These are phyloP conservation scores for Nycticebus coucang DNA, from an alignment of 2,113 vertebrate species.

Conservation along the genomic window DNA sequence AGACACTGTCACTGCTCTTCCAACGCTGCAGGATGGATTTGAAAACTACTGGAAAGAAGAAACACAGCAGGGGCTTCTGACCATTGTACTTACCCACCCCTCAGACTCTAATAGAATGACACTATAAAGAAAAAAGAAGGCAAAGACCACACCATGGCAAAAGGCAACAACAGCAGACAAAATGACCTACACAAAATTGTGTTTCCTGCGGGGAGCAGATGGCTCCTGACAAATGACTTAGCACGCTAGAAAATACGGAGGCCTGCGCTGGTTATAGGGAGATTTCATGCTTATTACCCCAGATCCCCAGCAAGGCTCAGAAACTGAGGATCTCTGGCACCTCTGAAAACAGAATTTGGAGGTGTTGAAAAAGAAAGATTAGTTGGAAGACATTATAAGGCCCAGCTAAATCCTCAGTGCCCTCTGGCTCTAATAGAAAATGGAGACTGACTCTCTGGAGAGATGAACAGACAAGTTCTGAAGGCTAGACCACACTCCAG, in stretches of 20 bases:
- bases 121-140: neutral
- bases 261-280: neutral
- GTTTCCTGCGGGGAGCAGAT: fast-evolving
- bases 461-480: neutral
- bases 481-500: neutral
- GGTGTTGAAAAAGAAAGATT: neutral
- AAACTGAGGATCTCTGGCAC: neutral
- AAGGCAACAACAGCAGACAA: neutral
- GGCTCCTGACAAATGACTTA: neutral
- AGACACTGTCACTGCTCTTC: neutral
- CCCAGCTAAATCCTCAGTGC: neutral
- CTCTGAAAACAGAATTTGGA: neutral
- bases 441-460: neutral
- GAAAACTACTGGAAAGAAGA: neutral
- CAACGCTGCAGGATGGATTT: neutral
- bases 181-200: neutral
- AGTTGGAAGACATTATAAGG: neutral
- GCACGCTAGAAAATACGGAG: neutral
- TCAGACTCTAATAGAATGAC: neutral
- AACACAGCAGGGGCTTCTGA: neutral
- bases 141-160: neutral
- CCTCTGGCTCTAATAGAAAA: neutral
- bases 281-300: neutral
- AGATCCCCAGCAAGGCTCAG: neutral
- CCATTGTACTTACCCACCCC: neutral